Evolutionary conservation across 2,797 vertebrate genomes (phyloP), one percentile per base, ranked within the genome.

Genomic region (Onychomys leucogaster): DNA sequence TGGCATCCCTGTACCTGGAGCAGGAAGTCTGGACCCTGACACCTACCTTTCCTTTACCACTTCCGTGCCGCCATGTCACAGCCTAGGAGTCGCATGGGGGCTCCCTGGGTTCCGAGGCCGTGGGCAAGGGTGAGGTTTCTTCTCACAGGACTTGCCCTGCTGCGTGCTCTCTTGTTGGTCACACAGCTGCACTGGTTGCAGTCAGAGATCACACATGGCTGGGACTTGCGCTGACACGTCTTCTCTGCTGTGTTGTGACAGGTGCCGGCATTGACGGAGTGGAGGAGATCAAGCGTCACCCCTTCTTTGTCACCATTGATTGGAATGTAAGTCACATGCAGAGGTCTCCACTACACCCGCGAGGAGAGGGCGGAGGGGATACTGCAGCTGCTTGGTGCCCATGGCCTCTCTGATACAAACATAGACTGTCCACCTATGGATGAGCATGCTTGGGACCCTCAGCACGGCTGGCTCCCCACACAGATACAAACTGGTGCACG

Each of bases 251-350:
- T 65, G 2, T 97, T 97, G 85, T 96, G 29, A 46, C 97, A 99
- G 99, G 99, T 95, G 99, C 99, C 11, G 99, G 99, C 59, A 98
- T 99, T 0, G 99, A 99, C 52, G 99, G 99, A 32, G 99, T 99
- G 94, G 99, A 99, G 98, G 99, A 99, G 98, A 99, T 99, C 97
- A 99, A 99, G 98, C 99, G 99, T 1, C 99, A 99, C 83, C 98
- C 99, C 88, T 99, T 99, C 99, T 99, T 99, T 98, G 99, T 99
- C 89, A 99, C 99, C 96, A 99, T 99, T 96, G 99, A 99, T 99
- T 99, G 99, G 99, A 99, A 99, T 0, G 99, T 99, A 98, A 99
- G 99, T 98, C 57, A 0, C 69, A 0, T 2, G 1, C 2, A 0
- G 0, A 0, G 11, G 76, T 46, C 49, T 43, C 52, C 34, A 1